Evolutionary conservation across 2,113 vertebrate genomes (phyloP).

Genomic region (Asarcornis scutulata): DNA sequence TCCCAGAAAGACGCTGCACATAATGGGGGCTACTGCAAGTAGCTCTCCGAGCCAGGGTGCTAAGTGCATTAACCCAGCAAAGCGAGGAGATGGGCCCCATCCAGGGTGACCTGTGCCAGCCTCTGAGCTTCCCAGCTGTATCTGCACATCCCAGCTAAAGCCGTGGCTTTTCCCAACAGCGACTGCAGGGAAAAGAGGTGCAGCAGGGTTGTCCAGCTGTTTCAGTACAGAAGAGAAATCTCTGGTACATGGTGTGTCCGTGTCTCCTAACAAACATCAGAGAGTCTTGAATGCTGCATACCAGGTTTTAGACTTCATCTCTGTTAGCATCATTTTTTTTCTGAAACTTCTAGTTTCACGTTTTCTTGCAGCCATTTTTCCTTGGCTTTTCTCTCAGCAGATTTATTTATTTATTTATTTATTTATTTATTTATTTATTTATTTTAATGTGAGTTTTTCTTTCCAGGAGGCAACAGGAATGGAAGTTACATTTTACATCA

Average conservation of each 20-base stretch:
- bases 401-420: neutral
- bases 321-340: neutral
- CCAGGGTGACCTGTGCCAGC: neutral
- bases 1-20: neutral
- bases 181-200: neutral
- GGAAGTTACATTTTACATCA: neutral
- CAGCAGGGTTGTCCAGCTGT: slow-evolving; percentile 47
- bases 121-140: slow-evolving; percentile 61
- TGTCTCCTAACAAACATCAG: neutral
- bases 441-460: neutral
- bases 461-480: neutral
- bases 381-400: neutral
- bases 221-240: neutral
- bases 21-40: neutral
- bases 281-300: neutral
- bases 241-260: neutral
- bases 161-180: neutral
- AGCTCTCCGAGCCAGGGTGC: neutral
- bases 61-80: slow-evolving; percentile 57
- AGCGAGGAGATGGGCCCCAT: neutral
- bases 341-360: neutral
- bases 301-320: neutral
- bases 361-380: neutral
- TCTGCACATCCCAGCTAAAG: slow-evolving; percentile 28
- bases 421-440: neutral